Evolutionary conservation across 2,888 invertebrate species (phyloP), one percentile per base, ranked within the genome.

Genomic region (Mesoligia furuncula): DNA sequence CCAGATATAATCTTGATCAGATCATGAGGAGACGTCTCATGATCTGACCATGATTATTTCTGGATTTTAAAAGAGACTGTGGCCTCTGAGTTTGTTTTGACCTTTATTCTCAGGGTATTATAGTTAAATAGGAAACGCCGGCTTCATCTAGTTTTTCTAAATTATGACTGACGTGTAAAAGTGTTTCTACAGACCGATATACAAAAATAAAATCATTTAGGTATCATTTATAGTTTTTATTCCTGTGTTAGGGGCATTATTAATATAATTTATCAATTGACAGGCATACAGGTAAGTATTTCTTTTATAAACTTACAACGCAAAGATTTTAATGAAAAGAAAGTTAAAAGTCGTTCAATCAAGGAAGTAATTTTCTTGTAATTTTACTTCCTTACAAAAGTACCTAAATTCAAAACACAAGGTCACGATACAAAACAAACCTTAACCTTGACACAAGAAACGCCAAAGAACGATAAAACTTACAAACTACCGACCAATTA

Each of bases 391-490:
- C 13, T n/a, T n/a, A 45, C 36, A 64, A 51, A 42, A 36, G 20
- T 31, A 77, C 66, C 13, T 9, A 15, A n/a, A 48, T 71, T 36
- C 17, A 17, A 64, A 83, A 65, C 24, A n/a, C 59, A 69, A 81
- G 72, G 84, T 69, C 51, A 39, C 15, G 15, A 39, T 39, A 64
- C 15, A 45, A 69, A 73, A 65, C 39, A 72, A 57, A 70, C 69
- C 57, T 81, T 73, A 36, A 64, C 83, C 81, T 79, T 81, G 76
- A 75, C 61, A 24, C n/a, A 61, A 36, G 15, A 64, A 65, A 77
- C 20, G 9, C 17, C 13, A 69, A 84, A 72, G 27, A 76, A 61
- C 51, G 51, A 73, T 73, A 65, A 75, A 79, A 82, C 11, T 62
- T 54, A 78, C 62, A 17, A 69, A 71, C 13, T 68, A n/a, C 45